Percentiles rank a stretch among this genome's conserved stretches.
Conservation (phyloP, 2,113 vertebrate genomes). For the Dromiciops gliroides region DNA sequence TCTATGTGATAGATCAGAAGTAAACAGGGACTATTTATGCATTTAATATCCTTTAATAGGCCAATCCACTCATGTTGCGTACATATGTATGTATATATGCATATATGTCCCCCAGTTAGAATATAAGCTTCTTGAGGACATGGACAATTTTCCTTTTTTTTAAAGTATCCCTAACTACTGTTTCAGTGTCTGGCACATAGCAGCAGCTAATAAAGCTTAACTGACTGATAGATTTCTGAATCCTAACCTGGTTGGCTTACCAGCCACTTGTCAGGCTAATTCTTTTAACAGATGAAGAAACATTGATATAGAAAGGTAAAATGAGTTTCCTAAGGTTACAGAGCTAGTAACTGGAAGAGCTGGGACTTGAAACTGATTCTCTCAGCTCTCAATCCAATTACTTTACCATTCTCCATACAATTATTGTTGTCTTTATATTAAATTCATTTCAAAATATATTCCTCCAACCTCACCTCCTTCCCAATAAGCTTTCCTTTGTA, state of each 20-base stretch:
- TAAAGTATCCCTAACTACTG: too few species aligned
- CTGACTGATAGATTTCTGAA: background rate
- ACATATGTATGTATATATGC: background rate
- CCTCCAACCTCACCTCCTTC: background rate
- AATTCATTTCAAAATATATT: background rate
- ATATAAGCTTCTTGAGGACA: background rate
- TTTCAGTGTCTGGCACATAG: background rate
- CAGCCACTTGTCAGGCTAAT: background rate
- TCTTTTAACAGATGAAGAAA: background rate
- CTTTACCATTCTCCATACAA: background rate
- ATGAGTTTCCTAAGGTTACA: background rate
- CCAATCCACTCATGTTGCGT: background rate
- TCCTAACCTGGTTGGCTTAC: background rate
- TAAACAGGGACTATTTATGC: background rate
- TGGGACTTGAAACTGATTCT: background rate
- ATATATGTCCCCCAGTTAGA: background rate
- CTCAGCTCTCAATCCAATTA: background rate
- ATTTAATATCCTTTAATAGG: background rate
- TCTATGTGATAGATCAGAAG: background rate
- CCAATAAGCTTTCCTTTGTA: background rate
- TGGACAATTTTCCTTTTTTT: too few species aligned
- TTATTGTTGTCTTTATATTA: background rate
- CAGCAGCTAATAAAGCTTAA: background rate
- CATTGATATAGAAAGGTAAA: background rate
- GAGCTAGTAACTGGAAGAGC: too few species aligned